These are phyloP conservation scores for Notocelia uddmanniana DNA, from an alignment of 2,888 invertebrate species.

Conservation along the genomic window DNA sequence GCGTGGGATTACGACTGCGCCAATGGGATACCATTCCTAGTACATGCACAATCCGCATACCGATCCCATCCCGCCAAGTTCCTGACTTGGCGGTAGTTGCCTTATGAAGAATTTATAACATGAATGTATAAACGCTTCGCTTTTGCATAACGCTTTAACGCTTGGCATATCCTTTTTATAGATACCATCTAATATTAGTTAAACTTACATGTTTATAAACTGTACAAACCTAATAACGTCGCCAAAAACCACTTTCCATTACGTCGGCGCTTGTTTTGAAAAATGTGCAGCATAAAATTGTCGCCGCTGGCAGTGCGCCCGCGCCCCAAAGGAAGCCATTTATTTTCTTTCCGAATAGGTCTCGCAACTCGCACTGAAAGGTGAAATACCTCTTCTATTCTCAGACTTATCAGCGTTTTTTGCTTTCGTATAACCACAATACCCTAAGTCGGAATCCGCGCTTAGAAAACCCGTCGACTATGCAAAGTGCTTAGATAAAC, in stretches of 20 bases:
- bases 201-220: not conserved
- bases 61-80: no score
- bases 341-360: constrained; percentile 46
- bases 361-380: constrained; percentile 46
- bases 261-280: not conserved
- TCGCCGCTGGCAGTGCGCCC: constrained; percentile 24
- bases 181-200: no score
- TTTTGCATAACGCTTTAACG: no score
- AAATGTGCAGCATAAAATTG: constrained; percentile 7
- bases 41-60: no score
- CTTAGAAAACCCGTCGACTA: constrained; percentile 31
- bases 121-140: no score
- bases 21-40: no score
- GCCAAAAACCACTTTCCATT: not conserved
- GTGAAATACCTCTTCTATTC: constrained; percentile 44
- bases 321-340: constrained; percentile 43
- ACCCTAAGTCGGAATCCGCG: constrained; percentile 35
- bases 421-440: constrained; percentile 42
- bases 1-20: no score
- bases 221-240: not conserved
- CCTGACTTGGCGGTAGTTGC: no score
- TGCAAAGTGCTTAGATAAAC: constrained; percentile 36
- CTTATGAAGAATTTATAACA: no score
- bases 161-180: no score
- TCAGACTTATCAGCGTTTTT: constrained; percentile 46